Evolutionary conservation across 2,888 invertebrate species (phyloP).

Genomic region (Adineta ricciae): DNA sequence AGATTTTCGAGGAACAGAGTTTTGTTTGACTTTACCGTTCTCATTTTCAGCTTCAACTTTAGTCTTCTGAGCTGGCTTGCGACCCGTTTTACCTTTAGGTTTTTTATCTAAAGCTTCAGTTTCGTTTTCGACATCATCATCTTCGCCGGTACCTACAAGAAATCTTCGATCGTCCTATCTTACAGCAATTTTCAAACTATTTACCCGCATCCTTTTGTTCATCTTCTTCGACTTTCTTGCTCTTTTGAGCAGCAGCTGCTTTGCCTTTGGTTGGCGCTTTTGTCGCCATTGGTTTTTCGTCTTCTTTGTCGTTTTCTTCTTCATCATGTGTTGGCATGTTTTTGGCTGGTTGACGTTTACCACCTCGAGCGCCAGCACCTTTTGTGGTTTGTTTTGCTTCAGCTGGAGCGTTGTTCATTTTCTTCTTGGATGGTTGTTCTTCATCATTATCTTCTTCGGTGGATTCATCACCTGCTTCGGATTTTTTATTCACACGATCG

Average conservation of each 20-base stretch:
- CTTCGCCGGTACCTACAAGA: not conserved
- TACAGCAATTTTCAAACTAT: too few relatives aligned
- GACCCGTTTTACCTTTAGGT: not conserved
- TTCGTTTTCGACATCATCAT: not conserved
- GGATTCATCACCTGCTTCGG: not conserved
- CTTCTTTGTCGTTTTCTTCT: not conserved
- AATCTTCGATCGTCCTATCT: too few relatives aligned
- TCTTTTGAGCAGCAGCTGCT: not conserved
- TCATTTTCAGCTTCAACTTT: not conserved
- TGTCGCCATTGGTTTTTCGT: not conserved
- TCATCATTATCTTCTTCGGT: not conserved
- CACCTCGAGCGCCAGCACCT: not conserved
- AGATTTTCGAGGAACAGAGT: not conserved
- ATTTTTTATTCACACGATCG: not conserved
- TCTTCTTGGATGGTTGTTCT: not conserved
- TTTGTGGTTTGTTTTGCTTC: not conserved
- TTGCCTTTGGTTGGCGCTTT: not conserved
- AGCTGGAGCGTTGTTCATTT: not conserved
- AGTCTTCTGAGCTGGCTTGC: not conserved
- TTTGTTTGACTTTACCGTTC: not conserved
- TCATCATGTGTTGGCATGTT: not conserved
- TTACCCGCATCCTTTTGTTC: not conserved
- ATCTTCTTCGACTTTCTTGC: not conserved
- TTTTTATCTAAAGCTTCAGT: not conserved
- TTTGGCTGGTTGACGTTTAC: not conserved